Base-by-base conservation (phyloP, 2,113 vertebrate species). In the Pardalotus punctatus region DNA sequence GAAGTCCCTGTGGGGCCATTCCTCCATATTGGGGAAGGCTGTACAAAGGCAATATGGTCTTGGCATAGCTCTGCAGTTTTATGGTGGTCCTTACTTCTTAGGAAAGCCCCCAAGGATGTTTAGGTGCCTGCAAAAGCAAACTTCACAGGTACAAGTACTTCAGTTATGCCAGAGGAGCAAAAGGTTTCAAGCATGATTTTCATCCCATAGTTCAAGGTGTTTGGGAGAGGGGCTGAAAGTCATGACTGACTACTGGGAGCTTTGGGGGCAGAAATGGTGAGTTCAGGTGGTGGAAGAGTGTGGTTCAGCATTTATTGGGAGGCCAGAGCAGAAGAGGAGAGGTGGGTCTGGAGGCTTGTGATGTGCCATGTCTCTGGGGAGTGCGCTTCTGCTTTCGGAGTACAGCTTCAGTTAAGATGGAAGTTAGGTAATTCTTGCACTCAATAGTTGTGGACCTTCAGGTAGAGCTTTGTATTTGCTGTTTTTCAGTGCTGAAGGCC, bases 381-480 rank as follows among this genome's bases (percentile, higher is more conserved):
- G 23, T 14, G 15, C 0, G 0, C 42, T 81, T 29, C 42, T 64
- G 42, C 25, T 35, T 91, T 78, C 0, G 0, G 43, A 51, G 14
- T 24, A 28, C 14, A 71, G 40, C 54, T 69, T 48, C 24, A 56
- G 28, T 74, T 76, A 53, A 84, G 43, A 19, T 35, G 31, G 10
- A 74, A 76, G 14, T 31, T 61, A 65, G 47, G 19, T 36, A 53
- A 38, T 45, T 57, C 14, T 22, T 66, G 69, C 27, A 78, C 28
- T 25, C 36, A 35, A 20, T 67, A 69, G 60, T 23, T 71, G 35
- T 62, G 28, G 42, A 58, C 17, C 48, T 79, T 18, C 47, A 73
- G 22, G 33, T 23, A 21, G 38, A 83, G 20, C 47, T 88, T 88
- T 38, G 19, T 42, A 25, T 84, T 81, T 53, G 33, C 19, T 64